A percentile compares a stretch with the other conserved stretches of the same genome.
These are phyloP conservation scores for Myotis yumanensis DNA, from an alignment of 2,113 vertebrate species.

Conservation along the genomic window DNA sequence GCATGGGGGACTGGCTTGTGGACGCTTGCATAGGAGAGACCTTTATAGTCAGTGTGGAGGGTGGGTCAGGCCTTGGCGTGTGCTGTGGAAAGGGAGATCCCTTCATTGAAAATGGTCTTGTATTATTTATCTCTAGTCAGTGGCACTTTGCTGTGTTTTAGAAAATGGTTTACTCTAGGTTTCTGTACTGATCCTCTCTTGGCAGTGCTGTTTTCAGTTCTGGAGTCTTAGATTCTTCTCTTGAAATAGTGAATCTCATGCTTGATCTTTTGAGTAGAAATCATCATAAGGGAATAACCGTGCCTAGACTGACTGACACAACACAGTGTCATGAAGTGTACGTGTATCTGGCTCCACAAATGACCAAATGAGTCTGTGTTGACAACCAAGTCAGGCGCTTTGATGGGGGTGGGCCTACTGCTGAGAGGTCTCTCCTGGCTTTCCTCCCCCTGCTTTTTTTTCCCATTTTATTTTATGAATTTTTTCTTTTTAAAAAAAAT, in stretches of 20 bases:
- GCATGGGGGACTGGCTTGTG: too few relatives aligned
- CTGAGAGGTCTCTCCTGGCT: not conserved
- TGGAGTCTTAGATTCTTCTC: not conserved
- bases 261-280: not conserved
- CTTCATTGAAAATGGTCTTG: not conserved
- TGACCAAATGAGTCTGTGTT: not conserved
- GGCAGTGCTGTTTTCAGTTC: not conserved
- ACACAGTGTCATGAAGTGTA: fast-evolving
- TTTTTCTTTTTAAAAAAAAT: too few relatives aligned
- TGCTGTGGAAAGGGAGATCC: not conserved
- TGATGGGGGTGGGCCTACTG: not conserved
- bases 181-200: not conserved
- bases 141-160: not conserved
- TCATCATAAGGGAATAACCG: not conserved
- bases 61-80: not conserved
- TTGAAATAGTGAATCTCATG: not conserved
- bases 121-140: not conserved
- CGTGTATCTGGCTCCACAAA: not conserved
- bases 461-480: not conserved
- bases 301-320: not conserved
- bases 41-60: not conserved
- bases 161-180: not conserved
- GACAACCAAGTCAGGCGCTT: not conserved
- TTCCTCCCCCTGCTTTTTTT: not conserved
- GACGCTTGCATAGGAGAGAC: not conserved